Evolutionary conservation across 2,113 vertebrate genomes (phyloP).

Genomic region (Smithornis capensis): DNA sequence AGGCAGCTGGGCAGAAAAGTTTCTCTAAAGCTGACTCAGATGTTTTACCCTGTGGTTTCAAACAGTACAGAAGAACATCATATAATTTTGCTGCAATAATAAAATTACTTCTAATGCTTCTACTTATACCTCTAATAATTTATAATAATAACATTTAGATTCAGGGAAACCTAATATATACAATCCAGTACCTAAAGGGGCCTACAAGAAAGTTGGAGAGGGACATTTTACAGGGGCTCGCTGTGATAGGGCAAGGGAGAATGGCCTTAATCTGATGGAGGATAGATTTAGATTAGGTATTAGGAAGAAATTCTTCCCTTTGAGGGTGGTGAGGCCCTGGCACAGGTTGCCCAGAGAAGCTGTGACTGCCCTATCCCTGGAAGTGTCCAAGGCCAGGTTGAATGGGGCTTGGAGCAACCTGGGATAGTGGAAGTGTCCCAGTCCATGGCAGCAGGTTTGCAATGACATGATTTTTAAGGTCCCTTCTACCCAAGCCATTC

Average conservation of each 20-base stretch:
- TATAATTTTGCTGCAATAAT: not conserved
- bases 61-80: not conserved
- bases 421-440: not conserved
- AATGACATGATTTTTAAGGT: not conserved
- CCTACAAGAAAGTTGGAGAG: not conserved
- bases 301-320: not conserved
- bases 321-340: not conserved
- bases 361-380: not conserved
- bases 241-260: not conserved
- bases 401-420: rapidly evolving
- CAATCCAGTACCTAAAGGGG: not conserved
- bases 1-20: not conserved
- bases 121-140: not conserved
- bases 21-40: not conserved
- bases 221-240: not conserved
- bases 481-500: not conserved
- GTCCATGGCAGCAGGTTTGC: rapidly evolving
- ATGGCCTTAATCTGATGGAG: not conserved
- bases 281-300: not conserved
- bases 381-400: rapidly evolving
- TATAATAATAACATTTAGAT: not conserved
- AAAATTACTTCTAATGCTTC: not conserved
- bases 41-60: not conserved
- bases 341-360: rapidly evolving
- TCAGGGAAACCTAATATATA: not conserved